phyloP scores from a whole-genome alignment of 2,113 vertebrate species.

The Nesospiza acunhae region DNA sequence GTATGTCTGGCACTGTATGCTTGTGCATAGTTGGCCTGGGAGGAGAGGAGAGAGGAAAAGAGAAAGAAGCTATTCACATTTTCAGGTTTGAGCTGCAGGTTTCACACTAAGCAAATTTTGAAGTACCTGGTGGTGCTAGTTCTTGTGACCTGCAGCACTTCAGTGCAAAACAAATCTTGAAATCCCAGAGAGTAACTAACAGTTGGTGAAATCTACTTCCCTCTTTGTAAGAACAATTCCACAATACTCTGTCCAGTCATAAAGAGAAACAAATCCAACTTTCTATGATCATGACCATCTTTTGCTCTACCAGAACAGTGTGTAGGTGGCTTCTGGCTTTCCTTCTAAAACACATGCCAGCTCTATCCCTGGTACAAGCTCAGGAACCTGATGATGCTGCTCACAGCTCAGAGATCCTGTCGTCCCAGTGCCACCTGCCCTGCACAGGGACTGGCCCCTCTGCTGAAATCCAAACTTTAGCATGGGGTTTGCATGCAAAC shows the following conservation, averaged over 20 bases:
- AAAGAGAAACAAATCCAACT: background rate
- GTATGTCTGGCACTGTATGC: background rate
- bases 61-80: background rate
- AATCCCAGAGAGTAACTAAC: background rate
- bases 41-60: background rate
- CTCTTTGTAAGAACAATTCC: background rate
- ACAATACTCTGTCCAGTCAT: background rate
- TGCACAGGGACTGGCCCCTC: rapidly evolving
- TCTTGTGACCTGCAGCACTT: background rate
- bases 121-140: background rate
- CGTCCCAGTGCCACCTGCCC: background rate
- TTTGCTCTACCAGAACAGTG: background rate
- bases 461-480: background rate
- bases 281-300: background rate
- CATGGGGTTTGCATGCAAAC: background rate
- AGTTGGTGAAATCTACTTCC: background rate
- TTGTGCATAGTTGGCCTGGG: background rate
- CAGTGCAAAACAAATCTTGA: background rate
- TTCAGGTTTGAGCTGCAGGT: background rate
- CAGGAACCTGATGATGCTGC: background rate
- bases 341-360: background rate
- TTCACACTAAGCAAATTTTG: background rate
- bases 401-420: background rate
- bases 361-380: rapidly evolving
- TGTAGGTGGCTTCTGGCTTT: background rate